phyloP scores from a whole-genome alignment of 1,140 invertebrate species.

The Saccostrea echinata region DNA sequence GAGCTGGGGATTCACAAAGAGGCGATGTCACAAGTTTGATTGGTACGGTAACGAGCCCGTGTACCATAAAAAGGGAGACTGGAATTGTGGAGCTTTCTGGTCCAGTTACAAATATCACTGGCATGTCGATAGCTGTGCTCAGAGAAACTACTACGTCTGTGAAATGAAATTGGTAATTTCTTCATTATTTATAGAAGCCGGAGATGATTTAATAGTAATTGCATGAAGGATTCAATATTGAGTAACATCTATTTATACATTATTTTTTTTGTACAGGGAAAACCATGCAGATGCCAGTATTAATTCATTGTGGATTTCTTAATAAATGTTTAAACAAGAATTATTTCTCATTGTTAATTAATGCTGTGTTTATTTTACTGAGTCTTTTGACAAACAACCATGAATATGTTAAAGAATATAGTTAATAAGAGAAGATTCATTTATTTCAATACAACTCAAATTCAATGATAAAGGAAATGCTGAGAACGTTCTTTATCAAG shows the following conservation, averaged over 20 bases:
- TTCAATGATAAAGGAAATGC: too few species aligned
- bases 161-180: constrained; percentile 16
- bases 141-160: constrained; percentile 35
- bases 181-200: too few species aligned
- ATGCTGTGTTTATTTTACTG: too few species aligned
- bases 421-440: too few species aligned
- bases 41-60: constrained; percentile 21
- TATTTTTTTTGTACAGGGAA: constrained; percentile 10
- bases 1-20: constrained; percentile 34
- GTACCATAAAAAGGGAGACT: background rate
- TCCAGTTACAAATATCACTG: background rate
- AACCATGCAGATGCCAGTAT: constrained; percentile 20
- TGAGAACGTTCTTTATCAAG: too few species aligned
- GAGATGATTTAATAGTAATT: background rate
- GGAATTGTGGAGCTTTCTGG: constrained; percentile 14
- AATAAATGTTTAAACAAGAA: background rate
- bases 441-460: too few species aligned
- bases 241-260: background rate
- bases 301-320: background rate
- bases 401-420: too few species aligned
- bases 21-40: constrained; percentile 17
- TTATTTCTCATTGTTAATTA: background rate
- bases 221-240: too few species aligned
- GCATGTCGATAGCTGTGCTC: constrained; percentile 13
- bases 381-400: too few species aligned